These are phyloP conservation scores for Mobula hypostoma DNA, from an alignment of 2,113 vertebrate species.

Conservation along the genomic window DNA sequence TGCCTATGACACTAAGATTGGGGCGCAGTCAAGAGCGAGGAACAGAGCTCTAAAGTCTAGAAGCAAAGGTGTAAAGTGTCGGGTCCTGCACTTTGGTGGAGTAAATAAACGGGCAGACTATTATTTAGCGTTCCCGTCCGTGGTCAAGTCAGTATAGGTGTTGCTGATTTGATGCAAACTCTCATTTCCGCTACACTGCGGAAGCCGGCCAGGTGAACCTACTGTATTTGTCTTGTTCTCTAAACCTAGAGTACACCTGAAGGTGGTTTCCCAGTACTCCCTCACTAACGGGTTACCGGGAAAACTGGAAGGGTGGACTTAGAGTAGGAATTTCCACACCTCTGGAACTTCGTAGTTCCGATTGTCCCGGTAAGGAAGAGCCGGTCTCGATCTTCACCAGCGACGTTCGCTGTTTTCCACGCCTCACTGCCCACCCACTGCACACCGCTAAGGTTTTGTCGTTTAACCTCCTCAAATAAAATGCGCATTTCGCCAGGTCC, in stretches of 20 bases:
- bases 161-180: background rate
- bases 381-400: background rate
- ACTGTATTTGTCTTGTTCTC: background rate
- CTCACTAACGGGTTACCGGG: background rate
- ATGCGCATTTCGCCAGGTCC: background rate
- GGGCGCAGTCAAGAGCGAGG: no score
- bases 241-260: background rate
- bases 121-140: background rate
- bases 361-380: background rate
- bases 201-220: background rate
- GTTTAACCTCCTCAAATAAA: slow-evolving; percentile 15
- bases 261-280: slow-evolving; percentile 34
- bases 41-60: no score
- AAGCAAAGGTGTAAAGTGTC: no score
- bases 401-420: background rate
- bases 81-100: no score
- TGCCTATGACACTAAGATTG: no score
- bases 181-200: slow-evolving; percentile 14
- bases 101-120: no score
- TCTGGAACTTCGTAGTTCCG: background rate
- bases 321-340: background rate
- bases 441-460: slow-evolving; percentile 12
- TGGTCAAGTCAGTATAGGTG: background rate
- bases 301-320: background rate
- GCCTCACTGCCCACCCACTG: slow-evolving; percentile 38